Percentiles rank a stretch among this genome's conserved stretches.
Conservation (phyloP, 1,140 invertebrate genomes). For the Cydia strobilella region DNA sequence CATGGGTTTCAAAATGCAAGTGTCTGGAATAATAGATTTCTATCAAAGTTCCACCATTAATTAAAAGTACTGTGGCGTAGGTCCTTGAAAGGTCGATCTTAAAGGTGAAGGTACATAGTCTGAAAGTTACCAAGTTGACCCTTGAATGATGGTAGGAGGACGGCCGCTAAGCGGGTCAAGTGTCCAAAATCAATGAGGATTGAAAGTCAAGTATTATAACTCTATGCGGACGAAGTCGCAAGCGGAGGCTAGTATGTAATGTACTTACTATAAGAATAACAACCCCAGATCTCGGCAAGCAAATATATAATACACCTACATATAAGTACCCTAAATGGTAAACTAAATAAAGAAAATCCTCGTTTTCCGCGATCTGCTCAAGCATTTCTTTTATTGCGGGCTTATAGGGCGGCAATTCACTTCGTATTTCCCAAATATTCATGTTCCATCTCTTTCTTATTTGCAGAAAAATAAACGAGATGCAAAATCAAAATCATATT, state of each 20-base stretch:
- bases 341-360: slow-evolving; percentile 17
- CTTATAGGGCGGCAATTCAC: neutral
- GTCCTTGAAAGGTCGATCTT: neutral
- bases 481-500: neutral
- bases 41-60: neutral
- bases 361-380: slow-evolving; percentile 19
- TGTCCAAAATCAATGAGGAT: no score
- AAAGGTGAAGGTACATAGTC: neutral
- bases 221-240: no score
- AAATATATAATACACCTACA: neutral
- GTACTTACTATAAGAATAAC: no score
- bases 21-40: neutral
- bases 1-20: neutral
- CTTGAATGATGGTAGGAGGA: neutral
- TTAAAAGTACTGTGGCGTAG: neutral
- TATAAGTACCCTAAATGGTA: slow-evolving; percentile 7
- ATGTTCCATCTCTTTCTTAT: neutral
- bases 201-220: no score
- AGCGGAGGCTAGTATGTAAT: no score
- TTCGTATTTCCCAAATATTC: neutral
- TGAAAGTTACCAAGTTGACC: neutral
- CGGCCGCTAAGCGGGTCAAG: no score
- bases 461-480: neutral
- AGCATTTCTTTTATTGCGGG: slow-evolving; percentile 20
- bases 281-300: no score